These are phyloP conservation scores for Piscicola geometra DNA, from an alignment of 2,888 invertebrate genomes.

Conservation along the genomic window DNA sequence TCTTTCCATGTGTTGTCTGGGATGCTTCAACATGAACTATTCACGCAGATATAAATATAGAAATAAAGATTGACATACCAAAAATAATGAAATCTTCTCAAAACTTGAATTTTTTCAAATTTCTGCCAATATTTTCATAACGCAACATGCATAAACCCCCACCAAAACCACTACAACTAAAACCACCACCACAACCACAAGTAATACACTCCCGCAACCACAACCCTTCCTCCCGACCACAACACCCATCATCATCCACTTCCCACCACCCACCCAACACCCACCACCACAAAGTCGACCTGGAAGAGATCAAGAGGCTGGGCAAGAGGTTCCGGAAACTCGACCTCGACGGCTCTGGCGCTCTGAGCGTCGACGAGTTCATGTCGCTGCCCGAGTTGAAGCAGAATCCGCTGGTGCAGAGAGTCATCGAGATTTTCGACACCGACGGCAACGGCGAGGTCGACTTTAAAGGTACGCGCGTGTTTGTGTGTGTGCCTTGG, in stretches of 20 bases:
- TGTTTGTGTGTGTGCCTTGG: background rate
- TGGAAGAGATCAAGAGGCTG: conserved; percentile 95
- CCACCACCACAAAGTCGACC: conserved; percentile 70
- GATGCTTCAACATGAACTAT: too few species aligned
- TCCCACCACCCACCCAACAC: background rate
- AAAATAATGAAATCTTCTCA: too few species aligned
- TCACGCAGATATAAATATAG: too few species aligned
- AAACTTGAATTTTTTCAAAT: too few species aligned
- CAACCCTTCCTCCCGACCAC: background rate
- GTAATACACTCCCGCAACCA: too few species aligned
- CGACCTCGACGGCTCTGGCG: conserved; percentile 96
- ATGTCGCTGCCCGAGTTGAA: conserved; percentile 98
- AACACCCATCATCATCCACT: background rate
- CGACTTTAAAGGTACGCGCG: conserved; percentile 68
- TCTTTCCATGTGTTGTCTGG: too few species aligned
- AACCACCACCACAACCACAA: too few species aligned
- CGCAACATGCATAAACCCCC: too few species aligned
- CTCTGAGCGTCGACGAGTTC: conserved; percentile 96
- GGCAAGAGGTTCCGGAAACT: conserved; percentile 97
- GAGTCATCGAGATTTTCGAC: conserved; percentile 99
- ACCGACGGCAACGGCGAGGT: conserved; percentile 99
- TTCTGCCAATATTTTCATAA: too few species aligned
- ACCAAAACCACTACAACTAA: too few species aligned
- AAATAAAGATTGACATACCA: too few species aligned
- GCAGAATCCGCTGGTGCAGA: conserved; percentile 97